Evolutionary conservation across 2,113 vertebrate genomes (phyloP), one percentile per base, ranked within the genome.

Genomic region (Lates calcarifer): DNA sequence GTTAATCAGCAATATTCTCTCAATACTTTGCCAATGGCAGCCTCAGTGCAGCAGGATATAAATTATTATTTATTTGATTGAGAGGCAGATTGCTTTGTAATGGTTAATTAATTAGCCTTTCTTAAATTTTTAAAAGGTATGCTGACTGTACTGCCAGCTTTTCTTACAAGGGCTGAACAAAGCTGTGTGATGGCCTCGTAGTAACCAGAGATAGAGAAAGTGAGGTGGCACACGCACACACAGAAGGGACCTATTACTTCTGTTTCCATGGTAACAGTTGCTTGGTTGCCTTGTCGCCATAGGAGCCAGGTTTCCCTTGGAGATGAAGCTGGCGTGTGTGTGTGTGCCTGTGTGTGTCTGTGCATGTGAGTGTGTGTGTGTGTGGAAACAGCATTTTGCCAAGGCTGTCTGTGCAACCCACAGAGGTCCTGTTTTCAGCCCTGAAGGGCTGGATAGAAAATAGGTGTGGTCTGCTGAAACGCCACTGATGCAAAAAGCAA

Each of bases 231-330:
- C 84, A 62, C 24, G 47, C 51, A 67, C 69, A 84, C 39, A 71
- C 83, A 86, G 73, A 82, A 79, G 90, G 82, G 87, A 90, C 92
- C 85, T 83, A 93, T 93, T 94, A 94, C 90, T 93, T 93, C 91
- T 92, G 95, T 96, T 95, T 93, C 95, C 86, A 95, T 94, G 93
- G 95, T 90, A 95, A 96, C 94, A 87, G 91, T 91, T 93, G 90
- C 90, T 94, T 92, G 86, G 91, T 90, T 92, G 93, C 89, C 72
- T 88, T 91, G 91, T 94, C 91, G 56, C 94, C 80, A 87, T 84
- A 92, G 92, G 93, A 94, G 93, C 92, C 87, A 87, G 86, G 85
- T 92, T 90, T 93, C 94, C 93, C 87, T 85, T 77, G 94, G 94
- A 90, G 90, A 92, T 90, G 74, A 90, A 89, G 83, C 87, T 90